Percentiles rank a stretch among this genome's conserved stretches.
phyloP scores from a whole-genome alignment of 2,797 vertebrate genomes.

The Microctenopoma steveboyesi region DNA sequence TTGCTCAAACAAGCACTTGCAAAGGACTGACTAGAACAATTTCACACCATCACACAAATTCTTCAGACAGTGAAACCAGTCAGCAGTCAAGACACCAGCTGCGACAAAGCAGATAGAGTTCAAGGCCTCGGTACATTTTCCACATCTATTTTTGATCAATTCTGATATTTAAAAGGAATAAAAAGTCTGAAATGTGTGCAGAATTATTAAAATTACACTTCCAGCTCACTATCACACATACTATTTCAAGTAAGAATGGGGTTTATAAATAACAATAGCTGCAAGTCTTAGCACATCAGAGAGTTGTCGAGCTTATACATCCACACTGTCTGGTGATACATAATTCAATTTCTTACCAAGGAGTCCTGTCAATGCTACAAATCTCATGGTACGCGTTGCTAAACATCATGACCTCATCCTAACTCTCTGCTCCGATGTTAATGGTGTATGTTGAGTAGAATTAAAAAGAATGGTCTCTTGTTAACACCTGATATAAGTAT shows the following conservation, averaged over 20 bases:
- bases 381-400: conserved; percentile 38
- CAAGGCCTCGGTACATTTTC: not conserved
- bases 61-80: conserved; percentile 1
- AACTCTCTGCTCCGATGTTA: conserved; percentile 12
- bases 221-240: not conserved
- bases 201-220: not conserved
- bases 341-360: conserved; percentile 1
- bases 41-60: not conserved
- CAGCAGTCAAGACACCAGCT: not conserved
- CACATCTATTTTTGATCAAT: not conserved
- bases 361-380: conserved; percentile 22
- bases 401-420: conserved; percentile 31
- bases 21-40: not conserved
- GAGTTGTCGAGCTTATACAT: not conserved
- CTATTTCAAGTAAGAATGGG: not conserved
- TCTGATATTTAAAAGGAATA: not conserved
- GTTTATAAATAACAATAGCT: not conserved
- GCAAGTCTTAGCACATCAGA: not conserved
- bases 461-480: conserved; percentile 54
- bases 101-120: not conserved
- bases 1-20: conserved; percentile 12
- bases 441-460: conserved; percentile 38
- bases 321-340: not conserved
- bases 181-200: not conserved
- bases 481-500: conserved; percentile 49